phyloP scores from a whole-genome alignment of 1,140 invertebrate genomes.

The Heliconius eleuchia region DNA sequence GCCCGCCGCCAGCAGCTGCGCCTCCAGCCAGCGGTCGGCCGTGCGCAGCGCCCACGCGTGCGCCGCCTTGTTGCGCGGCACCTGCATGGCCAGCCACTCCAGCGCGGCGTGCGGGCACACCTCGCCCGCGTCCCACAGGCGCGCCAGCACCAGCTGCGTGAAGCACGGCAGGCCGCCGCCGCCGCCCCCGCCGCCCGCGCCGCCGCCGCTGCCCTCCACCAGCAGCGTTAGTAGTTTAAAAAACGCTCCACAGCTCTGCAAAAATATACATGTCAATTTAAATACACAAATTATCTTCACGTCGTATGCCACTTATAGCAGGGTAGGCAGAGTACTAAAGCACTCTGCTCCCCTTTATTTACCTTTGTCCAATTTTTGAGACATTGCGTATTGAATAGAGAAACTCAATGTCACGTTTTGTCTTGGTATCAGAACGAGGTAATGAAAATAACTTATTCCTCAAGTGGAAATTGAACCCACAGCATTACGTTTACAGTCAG shows the following conservation, averaged over 20 bases:
- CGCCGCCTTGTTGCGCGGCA: conserved; percentile 93
- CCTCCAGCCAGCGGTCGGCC: conserved; percentile 94
- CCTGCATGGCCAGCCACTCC: conserved; percentile 94
- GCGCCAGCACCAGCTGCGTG: conserved; percentile 91
- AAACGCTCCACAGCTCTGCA: conserved; percentile 90
- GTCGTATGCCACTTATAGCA: no score
- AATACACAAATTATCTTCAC: neutral
- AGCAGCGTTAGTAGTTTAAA: conserved; percentile 93
- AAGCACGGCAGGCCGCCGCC: conserved; percentile 93
- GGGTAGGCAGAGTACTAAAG: no score
- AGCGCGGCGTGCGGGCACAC: conserved; percentile 94
- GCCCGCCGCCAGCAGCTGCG: conserved; percentile 91
- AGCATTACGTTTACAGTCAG: no score
- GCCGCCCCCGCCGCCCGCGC: conserved; percentile 83
- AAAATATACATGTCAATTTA: conserved; percentile 4
- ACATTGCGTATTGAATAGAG: no score
- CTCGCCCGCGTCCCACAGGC: conserved; percentile 95
- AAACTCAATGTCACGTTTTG: no score
- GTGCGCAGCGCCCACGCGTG: conserved; percentile 94
- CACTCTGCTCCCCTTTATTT: no score
- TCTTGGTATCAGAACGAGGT: no score
- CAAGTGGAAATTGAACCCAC: no score
- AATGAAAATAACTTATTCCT: no score
- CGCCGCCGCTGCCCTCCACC: conserved; percentile 86
- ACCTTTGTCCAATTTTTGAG: no score